A percentile compares a stretch with the other conserved stretches of the same genome.
Evolutionary conservation across 2,888 invertebrate genomes (phyloP).

Genomic region (Germaria angustata): DNA sequence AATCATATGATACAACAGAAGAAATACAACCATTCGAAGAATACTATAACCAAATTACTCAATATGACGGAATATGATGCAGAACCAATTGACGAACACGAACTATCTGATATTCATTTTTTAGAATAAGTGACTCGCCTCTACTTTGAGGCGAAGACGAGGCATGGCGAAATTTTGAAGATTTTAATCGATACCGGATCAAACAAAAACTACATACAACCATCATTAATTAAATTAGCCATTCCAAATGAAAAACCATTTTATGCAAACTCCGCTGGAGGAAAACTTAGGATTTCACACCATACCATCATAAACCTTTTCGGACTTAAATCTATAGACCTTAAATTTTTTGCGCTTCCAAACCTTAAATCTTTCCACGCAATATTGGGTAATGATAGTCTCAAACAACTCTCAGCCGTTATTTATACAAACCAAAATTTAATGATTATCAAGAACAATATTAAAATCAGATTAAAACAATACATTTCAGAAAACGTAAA

Average conservation of each 20-base stretch:
- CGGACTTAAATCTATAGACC: not conserved
- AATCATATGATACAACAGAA: not conserved
- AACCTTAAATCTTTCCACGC: constrained; percentile 27
- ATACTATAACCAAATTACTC: not conserved
- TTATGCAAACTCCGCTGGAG: constrained; percentile 24
- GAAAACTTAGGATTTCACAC: constrained; percentile 7
- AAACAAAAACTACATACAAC: not conserved
- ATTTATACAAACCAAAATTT: not conserved
- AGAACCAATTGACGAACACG: not conserved
- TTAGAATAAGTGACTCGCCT: too few species aligned
- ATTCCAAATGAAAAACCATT: not conserved
- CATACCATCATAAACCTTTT: constrained; percentile 8
- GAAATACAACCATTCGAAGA: not conserved
- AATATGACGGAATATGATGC: not conserved
- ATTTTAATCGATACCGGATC: not conserved
- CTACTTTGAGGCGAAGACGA: too few species aligned
- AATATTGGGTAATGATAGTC: not conserved
- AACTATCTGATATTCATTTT: constrained; percentile 34
- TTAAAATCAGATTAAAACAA: constrained; percentile 3
- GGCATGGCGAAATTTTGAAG: too few species aligned
- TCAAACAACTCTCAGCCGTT: not conserved
- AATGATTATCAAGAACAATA: constrained; percentile 5
- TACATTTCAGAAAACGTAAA: constrained; percentile 10
- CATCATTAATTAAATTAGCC: not conserved
- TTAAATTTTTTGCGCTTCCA: constrained; percentile 19